Percentiles rank a stretch among this genome's conserved stretches.
Evolutionary conservation across 2,888 invertebrate genomes (phyloP).

Genomic region (Monochamus alternatus): DNA sequence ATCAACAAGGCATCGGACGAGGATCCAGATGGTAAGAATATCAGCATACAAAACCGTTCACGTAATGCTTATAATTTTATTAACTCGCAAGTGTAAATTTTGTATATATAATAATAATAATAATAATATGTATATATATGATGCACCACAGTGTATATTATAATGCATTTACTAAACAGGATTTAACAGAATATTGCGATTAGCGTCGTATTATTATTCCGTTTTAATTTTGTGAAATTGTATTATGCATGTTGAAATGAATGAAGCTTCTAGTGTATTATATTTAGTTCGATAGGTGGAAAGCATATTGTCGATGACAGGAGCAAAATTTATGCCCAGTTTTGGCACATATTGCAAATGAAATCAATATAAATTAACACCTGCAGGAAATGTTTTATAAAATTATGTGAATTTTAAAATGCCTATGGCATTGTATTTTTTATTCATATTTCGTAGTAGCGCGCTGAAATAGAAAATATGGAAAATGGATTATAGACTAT

Average conservation of each 20-base stretch:
- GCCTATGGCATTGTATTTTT: no score
- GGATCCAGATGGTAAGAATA: slow-evolving; percentile 66
- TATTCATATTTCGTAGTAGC: no score
- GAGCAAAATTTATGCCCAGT: no score
- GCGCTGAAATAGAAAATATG: no score
- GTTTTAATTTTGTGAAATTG: no score
- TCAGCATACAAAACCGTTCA: not conserved
- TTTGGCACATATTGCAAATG: no score
- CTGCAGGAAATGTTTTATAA: no score
- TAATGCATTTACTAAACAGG: not conserved
- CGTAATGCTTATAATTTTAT: slow-evolving; percentile 10
- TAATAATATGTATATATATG: not conserved
- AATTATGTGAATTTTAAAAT: no score
- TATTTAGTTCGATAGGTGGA: not conserved
- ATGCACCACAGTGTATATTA: not conserved
- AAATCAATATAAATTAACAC: no score
- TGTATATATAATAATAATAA: slow-evolving; percentile 9
- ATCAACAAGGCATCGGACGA: slow-evolving; percentile 68
- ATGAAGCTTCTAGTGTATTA: not conserved
- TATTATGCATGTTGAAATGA: no score
- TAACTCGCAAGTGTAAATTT: slow-evolving; percentile 35
- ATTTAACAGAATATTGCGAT: not conserved
- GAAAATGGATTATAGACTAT: no score
- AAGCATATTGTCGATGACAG: no score
- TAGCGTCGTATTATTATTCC: slow-evolving; percentile 38